These are phyloP conservation scores for Tursiops truncatus DNA, from an alignment of 2,113 vertebrate species.

Conservation along the genomic window DNA sequence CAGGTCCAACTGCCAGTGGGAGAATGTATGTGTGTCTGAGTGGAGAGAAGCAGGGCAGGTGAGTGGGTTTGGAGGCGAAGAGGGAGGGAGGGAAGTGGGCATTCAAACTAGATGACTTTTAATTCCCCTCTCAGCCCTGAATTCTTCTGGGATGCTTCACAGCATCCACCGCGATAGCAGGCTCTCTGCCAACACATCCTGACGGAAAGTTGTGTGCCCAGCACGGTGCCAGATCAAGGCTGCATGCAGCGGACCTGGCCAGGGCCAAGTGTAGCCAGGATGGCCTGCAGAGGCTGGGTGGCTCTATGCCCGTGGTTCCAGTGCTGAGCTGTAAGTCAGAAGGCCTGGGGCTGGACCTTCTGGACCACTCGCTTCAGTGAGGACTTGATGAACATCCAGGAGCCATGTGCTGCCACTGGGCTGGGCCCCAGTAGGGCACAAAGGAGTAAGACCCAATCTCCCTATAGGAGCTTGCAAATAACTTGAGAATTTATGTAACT, in stretches of 20 bases:
- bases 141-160: not conserved
- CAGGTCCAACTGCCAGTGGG: not conserved
- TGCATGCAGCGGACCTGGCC: not conserved
- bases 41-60: not conserved
- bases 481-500: not conserved
- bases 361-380: not conserved
- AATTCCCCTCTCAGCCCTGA: not conserved
- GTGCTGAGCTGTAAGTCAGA: not conserved
- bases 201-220: not conserved
- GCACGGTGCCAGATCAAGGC: not conserved
- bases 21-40: not conserved
- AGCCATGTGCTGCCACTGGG: not conserved
- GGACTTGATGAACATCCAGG: not conserved
- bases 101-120: not conserved
- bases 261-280: not conserved
- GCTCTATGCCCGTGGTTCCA: rapidly evolving
- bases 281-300: not conserved
- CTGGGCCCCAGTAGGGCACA: too few species aligned
- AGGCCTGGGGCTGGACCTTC: not conserved
- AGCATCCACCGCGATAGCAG: not conserved
- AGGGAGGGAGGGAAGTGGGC: not conserved
- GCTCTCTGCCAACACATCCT: not conserved
- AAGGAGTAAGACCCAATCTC: not conserved
- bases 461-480: not conserved
- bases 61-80: not conserved